These are phyloP conservation scores for Sialia sialis DNA, from an alignment of 2,113 vertebrate genomes.

Conservation along the genomic window DNA sequence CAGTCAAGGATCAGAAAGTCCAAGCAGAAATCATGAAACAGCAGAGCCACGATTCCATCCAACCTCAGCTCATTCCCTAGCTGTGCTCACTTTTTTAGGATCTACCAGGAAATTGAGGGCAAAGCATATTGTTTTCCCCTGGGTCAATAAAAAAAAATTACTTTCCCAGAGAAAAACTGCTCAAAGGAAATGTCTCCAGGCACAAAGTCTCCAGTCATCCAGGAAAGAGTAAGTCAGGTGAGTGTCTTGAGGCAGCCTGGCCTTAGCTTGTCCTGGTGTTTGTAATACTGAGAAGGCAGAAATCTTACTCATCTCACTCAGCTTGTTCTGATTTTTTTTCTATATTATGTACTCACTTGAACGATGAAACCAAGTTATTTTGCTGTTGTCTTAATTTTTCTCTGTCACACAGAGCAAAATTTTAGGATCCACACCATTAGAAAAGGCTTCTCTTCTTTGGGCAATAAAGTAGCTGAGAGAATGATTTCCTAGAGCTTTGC, in stretches of 20 bases:
- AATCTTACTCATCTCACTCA: neutral
- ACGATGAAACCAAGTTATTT: neutral
- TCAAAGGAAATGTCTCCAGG: neutral
- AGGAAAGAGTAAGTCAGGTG: neutral
- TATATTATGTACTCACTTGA: fast-evolving
- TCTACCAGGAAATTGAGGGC: neutral
- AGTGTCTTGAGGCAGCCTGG: neutral
- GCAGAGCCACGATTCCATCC: neutral
- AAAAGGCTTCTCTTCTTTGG: neutral
- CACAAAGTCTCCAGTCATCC: neutral
- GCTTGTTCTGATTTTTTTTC: neutral
- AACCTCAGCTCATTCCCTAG: neutral
- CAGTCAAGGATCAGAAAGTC: neutral
- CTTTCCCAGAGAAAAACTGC: neutral
- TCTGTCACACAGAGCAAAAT: neutral
- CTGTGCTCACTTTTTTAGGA: neutral
- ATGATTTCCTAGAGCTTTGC: neutral
- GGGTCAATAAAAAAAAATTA: neutral
- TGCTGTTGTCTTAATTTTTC: neutral
- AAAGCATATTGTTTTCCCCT: neutral
- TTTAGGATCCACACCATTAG: neutral
- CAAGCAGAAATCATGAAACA: neutral
- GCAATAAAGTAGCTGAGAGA: neutral
- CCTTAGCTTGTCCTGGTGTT: neutral
- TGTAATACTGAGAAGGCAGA: neutral